phyloP scores from a whole-genome alignment of 2,888 invertebrate genomes.

The Ypsolopha scabrella region DNA sequence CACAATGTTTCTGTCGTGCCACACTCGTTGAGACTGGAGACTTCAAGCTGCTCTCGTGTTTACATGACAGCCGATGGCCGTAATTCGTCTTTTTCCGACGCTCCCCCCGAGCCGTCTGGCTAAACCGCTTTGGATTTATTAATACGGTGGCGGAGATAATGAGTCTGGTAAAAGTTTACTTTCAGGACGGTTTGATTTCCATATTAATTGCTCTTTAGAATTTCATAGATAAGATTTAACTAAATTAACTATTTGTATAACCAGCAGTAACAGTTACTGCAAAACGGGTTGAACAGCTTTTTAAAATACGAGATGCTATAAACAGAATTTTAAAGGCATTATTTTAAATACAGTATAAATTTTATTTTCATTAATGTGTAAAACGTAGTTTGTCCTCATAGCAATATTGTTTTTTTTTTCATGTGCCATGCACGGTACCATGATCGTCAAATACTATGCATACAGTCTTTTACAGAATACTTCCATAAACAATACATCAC shows the following conservation, averaged over 20 bases:
- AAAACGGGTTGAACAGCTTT: too few relatives aligned
- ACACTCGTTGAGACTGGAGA: slow-evolving; percentile 20
- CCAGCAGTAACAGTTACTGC: too few relatives aligned
- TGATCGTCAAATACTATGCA: too few relatives aligned
- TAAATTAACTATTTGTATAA: neutral
- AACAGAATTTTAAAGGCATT: too few relatives aligned
- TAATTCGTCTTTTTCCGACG: slow-evolving; percentile 19
- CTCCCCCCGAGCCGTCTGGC: neutral
- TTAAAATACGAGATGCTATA: too few relatives aligned
- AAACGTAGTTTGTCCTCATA: too few relatives aligned
- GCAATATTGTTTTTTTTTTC: too few relatives aligned
- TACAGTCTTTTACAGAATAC: slow-evolving; percentile 6
- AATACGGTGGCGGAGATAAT: neutral
- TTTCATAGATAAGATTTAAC: neutral
- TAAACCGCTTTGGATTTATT: neutral
- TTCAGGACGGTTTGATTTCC: neutral
- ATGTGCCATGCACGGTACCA: too few relatives aligned
- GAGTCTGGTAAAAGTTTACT: neutral
- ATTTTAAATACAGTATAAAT: too few relatives aligned
- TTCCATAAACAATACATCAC: slow-evolving; percentile 45
- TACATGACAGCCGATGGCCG: slow-evolving; percentile 32
- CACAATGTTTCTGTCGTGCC: slow-evolving; percentile 54
- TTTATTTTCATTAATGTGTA: too few relatives aligned
- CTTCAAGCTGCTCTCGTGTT: slow-evolving; percentile 27
- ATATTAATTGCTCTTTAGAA: neutral